phyloP scores from a whole-genome alignment of 2,888 invertebrate species.

The Hirtodrosophila confusa region DNA sequence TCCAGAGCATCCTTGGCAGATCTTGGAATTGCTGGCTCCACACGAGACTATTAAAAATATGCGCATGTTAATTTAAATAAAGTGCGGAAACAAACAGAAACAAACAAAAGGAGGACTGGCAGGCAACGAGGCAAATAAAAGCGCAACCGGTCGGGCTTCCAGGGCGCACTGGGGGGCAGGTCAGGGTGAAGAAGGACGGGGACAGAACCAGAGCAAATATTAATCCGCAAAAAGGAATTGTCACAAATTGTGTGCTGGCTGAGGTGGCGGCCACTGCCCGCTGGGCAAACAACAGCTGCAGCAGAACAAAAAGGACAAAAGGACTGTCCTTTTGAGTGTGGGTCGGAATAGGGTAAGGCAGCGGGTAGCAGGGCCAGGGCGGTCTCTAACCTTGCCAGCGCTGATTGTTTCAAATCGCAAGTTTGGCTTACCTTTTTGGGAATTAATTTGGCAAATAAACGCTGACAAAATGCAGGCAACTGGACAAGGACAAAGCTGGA shows the following conservation, averaged over 20 bases:
- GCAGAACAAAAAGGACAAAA: slow-evolving; percentile 60
- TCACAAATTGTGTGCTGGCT: slow-evolving; percentile 73
- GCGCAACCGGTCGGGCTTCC: slow-evolving; percentile 68
- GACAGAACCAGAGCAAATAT: slow-evolving; percentile 68
- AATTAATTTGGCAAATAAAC: slow-evolving; percentile 80
- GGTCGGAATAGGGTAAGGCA: slow-evolving; percentile 3
- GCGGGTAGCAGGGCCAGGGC: not conserved
- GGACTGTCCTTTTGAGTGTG: slow-evolving; percentile 36
- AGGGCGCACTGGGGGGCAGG: slow-evolving; percentile 10
- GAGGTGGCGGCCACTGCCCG: slow-evolving; percentile 56
- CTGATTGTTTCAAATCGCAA: slow-evolving; percentile 81
- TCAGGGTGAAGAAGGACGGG: not conserved
- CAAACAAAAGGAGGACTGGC: slow-evolving; percentile 42
- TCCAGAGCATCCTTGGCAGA: slow-evolving; percentile 6
- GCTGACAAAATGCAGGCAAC: slow-evolving; percentile 75
- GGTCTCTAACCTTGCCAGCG: slow-evolving; percentile 42
- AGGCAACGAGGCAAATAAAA: slow-evolving; percentile 63
- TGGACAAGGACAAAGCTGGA: slow-evolving; percentile 69
- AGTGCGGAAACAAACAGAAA: slow-evolving; percentile 60
- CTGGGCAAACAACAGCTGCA: slow-evolving; percentile 75
- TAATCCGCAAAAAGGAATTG: slow-evolving; percentile 80
- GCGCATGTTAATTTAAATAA: slow-evolving; percentile 74
- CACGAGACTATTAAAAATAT: slow-evolving; percentile 63
- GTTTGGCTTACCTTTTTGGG: slow-evolving; percentile 80
- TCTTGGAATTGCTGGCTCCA: slow-evolving; percentile 17